Evolutionary conservation across 1,140 invertebrate genomes (phyloP).

Genomic region (Nebria ingens): DNA sequence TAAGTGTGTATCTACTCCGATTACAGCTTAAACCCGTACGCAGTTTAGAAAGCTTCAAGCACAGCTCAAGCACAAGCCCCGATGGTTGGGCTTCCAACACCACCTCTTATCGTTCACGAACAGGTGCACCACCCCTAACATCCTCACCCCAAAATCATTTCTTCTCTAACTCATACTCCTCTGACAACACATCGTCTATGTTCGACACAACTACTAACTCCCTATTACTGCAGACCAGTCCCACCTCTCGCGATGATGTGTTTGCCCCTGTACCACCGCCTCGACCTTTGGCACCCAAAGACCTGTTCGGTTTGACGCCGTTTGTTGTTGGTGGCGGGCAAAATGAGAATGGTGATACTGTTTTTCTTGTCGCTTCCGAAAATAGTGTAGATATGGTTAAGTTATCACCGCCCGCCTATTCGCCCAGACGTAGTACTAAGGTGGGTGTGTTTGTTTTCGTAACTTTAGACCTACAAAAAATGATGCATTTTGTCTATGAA

Average conservation of each 20-base stretch:
- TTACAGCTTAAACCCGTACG: slow-evolving; percentile 50
- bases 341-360: slow-evolving; percentile 31
- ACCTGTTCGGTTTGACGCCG: slow-evolving; percentile 28
- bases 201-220: background rate
- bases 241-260: slow-evolving; percentile 28
- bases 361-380: slow-evolving; percentile 32
- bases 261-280: slow-evolving; percentile 22
- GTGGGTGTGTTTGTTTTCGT: too few species aligned
- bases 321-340: slow-evolving; percentile 33
- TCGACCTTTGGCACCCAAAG: slow-evolving; percentile 14
- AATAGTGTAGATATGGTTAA: slow-evolving; percentile 33
- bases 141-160: slow-evolving; percentile 22
- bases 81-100: slow-evolving; percentile 28
- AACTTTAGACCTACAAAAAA: too few species aligned
- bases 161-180: slow-evolving; percentile 20
- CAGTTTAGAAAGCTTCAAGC: slow-evolving; percentile 47
- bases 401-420: slow-evolving; percentile 29
- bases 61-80: slow-evolving; percentile 36
- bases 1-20: too few species aligned
- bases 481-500: too few species aligned
- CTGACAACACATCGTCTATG: background rate
- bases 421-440: slow-evolving; percentile 28
- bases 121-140: slow-evolving; percentile 17
- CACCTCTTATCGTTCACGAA: slow-evolving; percentile 12
- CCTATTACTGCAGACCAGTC: slow-evolving; percentile 5